phyloP scores from a whole-genome alignment of 2,797 vertebrate species.

The Enteromius trimaculatus region DNA sequence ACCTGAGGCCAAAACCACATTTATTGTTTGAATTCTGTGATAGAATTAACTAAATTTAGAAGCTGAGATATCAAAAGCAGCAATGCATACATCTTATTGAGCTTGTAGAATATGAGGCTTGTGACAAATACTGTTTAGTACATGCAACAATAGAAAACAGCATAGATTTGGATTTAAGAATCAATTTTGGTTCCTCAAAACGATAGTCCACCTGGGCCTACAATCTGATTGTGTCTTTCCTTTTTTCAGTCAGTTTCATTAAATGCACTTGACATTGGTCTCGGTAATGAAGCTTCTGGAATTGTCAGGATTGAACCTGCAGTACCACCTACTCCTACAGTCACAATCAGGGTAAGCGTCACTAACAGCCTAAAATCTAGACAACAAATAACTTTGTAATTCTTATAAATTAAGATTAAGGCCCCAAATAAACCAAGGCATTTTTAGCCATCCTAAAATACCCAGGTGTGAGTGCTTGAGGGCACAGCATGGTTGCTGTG shows the following conservation, averaged over 20 bases:
- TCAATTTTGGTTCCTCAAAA: neutral
- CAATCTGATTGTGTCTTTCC: conserved; percentile 22
- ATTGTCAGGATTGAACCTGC: conserved; percentile 80
- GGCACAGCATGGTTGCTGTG: neutral
- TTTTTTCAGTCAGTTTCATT: conserved; percentile 86
- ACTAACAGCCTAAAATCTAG: neutral
- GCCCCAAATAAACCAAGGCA: neutral
- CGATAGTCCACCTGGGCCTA: neutral
- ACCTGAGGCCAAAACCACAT: neutral
- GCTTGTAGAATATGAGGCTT: neutral
- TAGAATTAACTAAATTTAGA: neutral
- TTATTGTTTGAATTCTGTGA: no score
- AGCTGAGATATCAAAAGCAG: neutral
- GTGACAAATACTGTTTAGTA: neutral
- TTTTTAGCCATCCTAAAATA: neutral
- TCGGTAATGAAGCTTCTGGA: conserved; percentile 82
- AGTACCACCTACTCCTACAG: conserved; percentile 79
- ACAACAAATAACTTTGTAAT: neutral
- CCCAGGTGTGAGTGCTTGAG: neutral
- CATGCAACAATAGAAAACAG: neutral
- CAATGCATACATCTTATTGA: no score
- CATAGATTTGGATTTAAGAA: neutral
- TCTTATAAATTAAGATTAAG: neutral
- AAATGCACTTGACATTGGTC: conserved; percentile 85
- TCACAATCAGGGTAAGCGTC: conserved; percentile 90